phyloP scores from a whole-genome alignment of 2,888 invertebrate species.

The Parnassius orleans region DNA sequence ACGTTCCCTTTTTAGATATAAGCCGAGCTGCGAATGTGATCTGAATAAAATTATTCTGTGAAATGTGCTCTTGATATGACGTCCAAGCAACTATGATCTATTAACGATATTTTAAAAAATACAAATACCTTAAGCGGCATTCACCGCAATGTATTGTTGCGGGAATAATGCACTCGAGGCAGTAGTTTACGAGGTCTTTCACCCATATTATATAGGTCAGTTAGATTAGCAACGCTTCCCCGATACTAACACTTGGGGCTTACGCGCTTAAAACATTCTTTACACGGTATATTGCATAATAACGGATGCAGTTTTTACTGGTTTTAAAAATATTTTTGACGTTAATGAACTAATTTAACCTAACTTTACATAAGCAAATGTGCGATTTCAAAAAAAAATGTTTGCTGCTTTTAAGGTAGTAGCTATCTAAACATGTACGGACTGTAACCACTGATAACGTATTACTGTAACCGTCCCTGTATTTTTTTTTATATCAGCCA shows the following conservation, averaged over 20 bases:
- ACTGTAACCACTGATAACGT: too few relatives aligned
- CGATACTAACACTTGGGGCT: constrained; percentile 32
- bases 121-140: constrained; percentile 49
- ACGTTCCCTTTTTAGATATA: constrained; percentile 58
- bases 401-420: too few relatives aligned
- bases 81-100: constrained; percentile 47
- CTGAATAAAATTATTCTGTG: constrained; percentile 67
- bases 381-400: too few relatives aligned
- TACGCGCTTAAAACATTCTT: constrained; percentile 26
- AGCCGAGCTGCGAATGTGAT: constrained; percentile 59
- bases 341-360: too few relatives aligned
- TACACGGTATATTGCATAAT: constrained; percentile 29
- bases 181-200: constrained; percentile 80
- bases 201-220: constrained; percentile 77
- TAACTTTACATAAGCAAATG: too few relatives aligned
- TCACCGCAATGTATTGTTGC: constrained; percentile 58
- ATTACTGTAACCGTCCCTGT: too few relatives aligned
- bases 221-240: constrained; percentile 74
- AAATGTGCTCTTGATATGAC: constrained; percentile 41
- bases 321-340: too few relatives aligned
- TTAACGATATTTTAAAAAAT: constrained; percentile 46
- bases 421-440: too few relatives aligned
- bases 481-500: too few relatives aligned
- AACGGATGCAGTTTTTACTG: constrained; percentile 3
- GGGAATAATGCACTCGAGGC: constrained; percentile 72